phyloP scores from a whole-genome alignment of 1,140 invertebrate species.

The Bombus waltoni region DNA sequence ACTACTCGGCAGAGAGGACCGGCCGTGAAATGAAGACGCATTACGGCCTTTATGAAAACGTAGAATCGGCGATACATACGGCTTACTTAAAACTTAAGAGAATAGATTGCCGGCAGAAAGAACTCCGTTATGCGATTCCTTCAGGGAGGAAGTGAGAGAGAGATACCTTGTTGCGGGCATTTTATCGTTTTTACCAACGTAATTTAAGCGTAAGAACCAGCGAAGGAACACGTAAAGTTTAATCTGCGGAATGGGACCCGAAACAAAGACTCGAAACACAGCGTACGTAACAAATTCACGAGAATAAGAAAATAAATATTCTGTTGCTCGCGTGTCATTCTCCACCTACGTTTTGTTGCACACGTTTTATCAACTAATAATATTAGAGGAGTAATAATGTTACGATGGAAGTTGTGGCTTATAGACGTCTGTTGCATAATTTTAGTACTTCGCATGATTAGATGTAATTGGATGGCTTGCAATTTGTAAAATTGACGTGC shows the following conservation, averaged over 20 bases:
- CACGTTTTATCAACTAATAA: neutral
- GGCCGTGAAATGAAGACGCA: slow-evolving; percentile 60
- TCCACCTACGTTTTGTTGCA: neutral
- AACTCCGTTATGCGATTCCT: slow-evolving; percentile 38
- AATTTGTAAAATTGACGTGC: neutral
- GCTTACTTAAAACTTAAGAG: slow-evolving; percentile 58
- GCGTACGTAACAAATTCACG: neutral
- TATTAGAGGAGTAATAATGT: neutral
- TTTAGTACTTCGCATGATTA: neutral
- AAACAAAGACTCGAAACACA: neutral
- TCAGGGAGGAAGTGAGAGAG: neutral
- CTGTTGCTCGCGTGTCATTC: neutral
- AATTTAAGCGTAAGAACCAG: neutral
- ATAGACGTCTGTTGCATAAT: neutral
- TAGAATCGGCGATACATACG: slow-evolving; percentile 42
- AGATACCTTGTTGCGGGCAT: neutral
- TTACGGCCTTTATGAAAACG: slow-evolving; percentile 50
- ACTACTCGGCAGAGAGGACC: slow-evolving; percentile 37
- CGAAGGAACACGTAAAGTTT: neutral
- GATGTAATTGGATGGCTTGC: neutral
- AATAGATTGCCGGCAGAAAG: slow-evolving; percentile 21
- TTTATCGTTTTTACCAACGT: slow-evolving; percentile 37
- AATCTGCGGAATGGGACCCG: neutral
- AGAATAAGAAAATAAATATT: neutral
- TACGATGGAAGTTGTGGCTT: too few relatives aligned